phyloP scores from a whole-genome alignment of 2,797 vertebrate genomes.

The Linurgus olivaceus region DNA sequence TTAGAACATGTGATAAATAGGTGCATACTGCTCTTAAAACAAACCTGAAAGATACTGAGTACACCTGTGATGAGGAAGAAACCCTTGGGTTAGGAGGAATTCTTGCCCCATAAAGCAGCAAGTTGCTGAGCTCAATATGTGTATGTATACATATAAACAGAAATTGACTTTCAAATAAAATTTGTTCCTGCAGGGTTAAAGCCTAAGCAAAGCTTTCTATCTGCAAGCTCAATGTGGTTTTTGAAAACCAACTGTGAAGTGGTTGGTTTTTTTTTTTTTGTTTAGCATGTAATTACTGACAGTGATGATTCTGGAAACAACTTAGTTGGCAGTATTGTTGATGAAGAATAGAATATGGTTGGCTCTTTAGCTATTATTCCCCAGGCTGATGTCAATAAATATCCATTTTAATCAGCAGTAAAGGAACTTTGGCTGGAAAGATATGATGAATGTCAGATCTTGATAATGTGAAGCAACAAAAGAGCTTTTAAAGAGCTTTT shows the following conservation, averaged over 20 bases:
- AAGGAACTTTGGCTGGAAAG: constrained; percentile 61
- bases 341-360: constrained; percentile 59
- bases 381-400: constrained; percentile 65
- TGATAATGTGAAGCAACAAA: constrained; percentile 53
- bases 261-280: neutral
- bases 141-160: neutral
- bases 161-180: constrained; percentile 26
- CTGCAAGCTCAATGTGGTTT: constrained; percentile 25
- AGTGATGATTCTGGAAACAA: constrained; percentile 63
- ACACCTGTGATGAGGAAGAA: neutral
- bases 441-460: constrained; percentile 51
- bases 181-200: constrained; percentile 38
- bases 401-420: constrained; percentile 64
- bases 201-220: neutral
- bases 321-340: constrained; percentile 66
- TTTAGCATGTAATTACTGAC: constrained; percentile 62
- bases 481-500: constrained; percentile 51
- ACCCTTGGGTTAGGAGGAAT: neutral
- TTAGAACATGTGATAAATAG: neutral
- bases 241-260: constrained; percentile 28
- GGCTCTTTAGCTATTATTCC: constrained; percentile 59
- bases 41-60: neutral
- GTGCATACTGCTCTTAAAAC: neutral
- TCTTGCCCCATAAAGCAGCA: neutral
- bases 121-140: neutral